A percentile compares a stretch with the other conserved stretches of the same genome.
These are phyloP conservation scores for Propithecus deckenii DNA, from an alignment of 2,797 vertebrate genomes.

Conservation along the genomic window DNA sequence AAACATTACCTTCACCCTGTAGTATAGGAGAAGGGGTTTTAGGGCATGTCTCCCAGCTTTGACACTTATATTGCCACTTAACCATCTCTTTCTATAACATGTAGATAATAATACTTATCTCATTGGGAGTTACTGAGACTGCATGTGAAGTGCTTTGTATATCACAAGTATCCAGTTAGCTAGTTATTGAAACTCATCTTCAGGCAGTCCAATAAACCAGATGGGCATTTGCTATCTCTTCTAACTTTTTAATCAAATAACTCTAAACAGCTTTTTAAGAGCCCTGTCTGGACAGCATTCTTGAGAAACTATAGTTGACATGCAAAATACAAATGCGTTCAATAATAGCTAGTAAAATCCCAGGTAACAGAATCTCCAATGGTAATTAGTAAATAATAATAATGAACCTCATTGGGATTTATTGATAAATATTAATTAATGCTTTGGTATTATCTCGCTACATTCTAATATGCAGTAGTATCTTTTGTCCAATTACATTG, in stretches of 20 bases:
- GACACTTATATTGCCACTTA: not conserved
- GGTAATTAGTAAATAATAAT: not conserved
- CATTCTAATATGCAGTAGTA: not conserved
- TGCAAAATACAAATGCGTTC: not conserved
- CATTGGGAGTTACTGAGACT: not conserved
- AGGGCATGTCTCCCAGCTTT: not conserved
- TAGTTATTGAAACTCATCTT: not conserved
- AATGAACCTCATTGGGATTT: not conserved
- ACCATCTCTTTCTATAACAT: not conserved
- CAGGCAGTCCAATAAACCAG: not conserved
- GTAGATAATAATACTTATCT: not conserved
- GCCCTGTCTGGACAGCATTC: not conserved
- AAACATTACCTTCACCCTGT: not conserved
- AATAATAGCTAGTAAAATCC: not conserved
- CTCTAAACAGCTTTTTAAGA: not conserved
- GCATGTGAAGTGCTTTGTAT: not conserved
- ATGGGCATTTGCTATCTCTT: not conserved
- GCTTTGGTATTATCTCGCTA: not conserved
- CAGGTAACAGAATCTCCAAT: not conserved
- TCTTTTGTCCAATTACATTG: not conserved
- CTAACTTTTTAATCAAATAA: not conserved
- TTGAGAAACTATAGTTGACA: not conserved
- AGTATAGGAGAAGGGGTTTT: not conserved
- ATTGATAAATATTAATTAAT: not conserved
- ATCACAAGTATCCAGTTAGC: not conserved